A percentile compares a stretch with the other conserved stretches of the same genome.
These are phyloP conservation scores for Adelosebastes latens DNA, from an alignment of 2,797 vertebrate genomes.

Conservation along the genomic window DNA sequence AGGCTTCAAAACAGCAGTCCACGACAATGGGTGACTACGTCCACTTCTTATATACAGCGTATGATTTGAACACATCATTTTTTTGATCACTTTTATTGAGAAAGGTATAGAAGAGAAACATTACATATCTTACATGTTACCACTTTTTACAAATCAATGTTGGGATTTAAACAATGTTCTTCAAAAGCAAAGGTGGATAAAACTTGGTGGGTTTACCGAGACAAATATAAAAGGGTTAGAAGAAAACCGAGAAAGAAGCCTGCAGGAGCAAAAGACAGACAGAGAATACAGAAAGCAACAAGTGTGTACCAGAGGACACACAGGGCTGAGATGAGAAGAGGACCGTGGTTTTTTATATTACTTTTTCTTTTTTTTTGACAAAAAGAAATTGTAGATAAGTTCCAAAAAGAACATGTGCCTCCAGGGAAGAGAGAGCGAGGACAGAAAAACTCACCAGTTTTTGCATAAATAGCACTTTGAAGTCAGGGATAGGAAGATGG, in stretches of 20 bases:
- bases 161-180: not conserved
- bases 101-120: too few relatives aligned
- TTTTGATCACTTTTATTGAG: too few relatives aligned
- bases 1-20: too few relatives aligned
- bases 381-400: slow-evolving; percentile 30
- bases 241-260: not conserved
- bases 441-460: slow-evolving; percentile 81
- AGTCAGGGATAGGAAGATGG: slow-evolving; percentile 67
- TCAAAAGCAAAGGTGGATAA: not conserved
- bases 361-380: not conserved
- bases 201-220: not conserved
- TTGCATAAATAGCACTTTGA: slow-evolving; percentile 88
- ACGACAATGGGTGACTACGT: too few relatives aligned
- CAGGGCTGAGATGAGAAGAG: not conserved
- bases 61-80: too few relatives aligned
- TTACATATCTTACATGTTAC: too few relatives aligned
- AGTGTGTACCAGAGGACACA: not conserved
- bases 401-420: slow-evolving; percentile 39
- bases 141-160: too few relatives aligned
- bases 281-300: not conserved
- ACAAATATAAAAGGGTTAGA: not conserved
- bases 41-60: too few relatives aligned
- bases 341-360: not conserved
- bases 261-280: not conserved
- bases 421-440: slow-evolving; percentile 44